Evolutionary conservation across 2,797 vertebrate species (phyloP), one percentile per base, ranked within the genome.

Genomic region (Myripristis murdjan): DNA sequence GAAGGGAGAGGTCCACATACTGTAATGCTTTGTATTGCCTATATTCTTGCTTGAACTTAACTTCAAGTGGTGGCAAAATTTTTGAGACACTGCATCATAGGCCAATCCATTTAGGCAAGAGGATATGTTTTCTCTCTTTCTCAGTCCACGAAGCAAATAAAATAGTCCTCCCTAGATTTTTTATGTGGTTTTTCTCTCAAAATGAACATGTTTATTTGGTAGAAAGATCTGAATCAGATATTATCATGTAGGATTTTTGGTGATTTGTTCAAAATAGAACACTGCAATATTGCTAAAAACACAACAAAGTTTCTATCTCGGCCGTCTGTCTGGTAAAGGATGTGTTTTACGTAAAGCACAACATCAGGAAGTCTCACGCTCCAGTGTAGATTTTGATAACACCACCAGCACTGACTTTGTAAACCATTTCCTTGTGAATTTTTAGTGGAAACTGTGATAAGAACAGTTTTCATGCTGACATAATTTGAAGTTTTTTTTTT

Each of bases 31-130:
- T 87, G 76, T 79, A 88, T 87, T 84, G 82, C 81, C 64, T 70
- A 66, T 85, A 66, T 85, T 87, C 84, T 83, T 85, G 87, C 88
- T 83, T 90, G 73, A 92, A 89, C 84, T 89, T 88, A 78, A 66
- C 85, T 88, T 85, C 81, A 83, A 90, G 90, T 86, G 75, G 70
- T 76, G 84, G 87, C 83, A 79, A 88, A 91, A 87, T 85, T 77
- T 70, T 86, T 82, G 72, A 87, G 83, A 87, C 49, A 64, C 75
- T 77, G 65, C 84, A 85, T 89, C 80, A 85, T 76, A 87, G 86
- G 79, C 89, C 83, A 82, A 78, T 81, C 71, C 84, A 81, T 33
- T 53, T 58, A 73, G 65, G 66, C 70, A 81, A 77, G 63, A 68
- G 83, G 61, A 75, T 65, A 64, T 53, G 60, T 59, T 83, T 74